Conservation (phyloP, 2,113 vertebrate species). For the Halcyon malimbica region DNA sequence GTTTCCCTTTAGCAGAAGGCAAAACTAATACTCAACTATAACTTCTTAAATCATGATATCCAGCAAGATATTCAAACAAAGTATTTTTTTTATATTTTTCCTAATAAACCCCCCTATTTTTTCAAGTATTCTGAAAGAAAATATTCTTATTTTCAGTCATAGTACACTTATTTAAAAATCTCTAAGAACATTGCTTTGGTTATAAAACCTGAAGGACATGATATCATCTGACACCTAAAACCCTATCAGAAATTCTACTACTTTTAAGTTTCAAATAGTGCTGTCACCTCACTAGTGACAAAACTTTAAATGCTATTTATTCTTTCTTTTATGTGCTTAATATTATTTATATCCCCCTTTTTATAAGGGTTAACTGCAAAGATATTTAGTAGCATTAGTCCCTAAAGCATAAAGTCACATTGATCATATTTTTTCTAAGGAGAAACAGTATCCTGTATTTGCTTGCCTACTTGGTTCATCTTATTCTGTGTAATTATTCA, state of each 20-base stretch:
- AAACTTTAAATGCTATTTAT: neutral
- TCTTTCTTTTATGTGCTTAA: neutral
- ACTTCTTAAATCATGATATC: neutral
- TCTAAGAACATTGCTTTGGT: neutral
- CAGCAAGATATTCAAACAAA: neutral
- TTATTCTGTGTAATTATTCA: conserved; percentile 12
- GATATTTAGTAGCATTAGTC: neutral
- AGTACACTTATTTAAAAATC: neutral
- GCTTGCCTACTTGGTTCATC: neutral
- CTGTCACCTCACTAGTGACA: neutral
- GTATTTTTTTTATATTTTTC: neutral
- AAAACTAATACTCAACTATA: neutral
- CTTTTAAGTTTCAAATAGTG: neutral
- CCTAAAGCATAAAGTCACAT: neutral
- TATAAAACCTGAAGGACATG: neutral
- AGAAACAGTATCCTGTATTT: neutral
- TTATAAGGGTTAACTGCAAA: neutral
- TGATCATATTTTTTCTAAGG: neutral
- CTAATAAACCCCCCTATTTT: too few species aligned
- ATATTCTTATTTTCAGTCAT: neutral
- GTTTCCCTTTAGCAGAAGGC: neutral
- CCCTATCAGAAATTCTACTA: neutral
- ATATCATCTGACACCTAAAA: neutral
- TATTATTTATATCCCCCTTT: neutral
- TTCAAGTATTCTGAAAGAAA: neutral